A percentile compares a stretch with the other conserved stretches of the same genome.
Conservation (phyloP, 37 sponge, comb jelly and placozoan species). For the Bolinopsis microptera region DNA sequence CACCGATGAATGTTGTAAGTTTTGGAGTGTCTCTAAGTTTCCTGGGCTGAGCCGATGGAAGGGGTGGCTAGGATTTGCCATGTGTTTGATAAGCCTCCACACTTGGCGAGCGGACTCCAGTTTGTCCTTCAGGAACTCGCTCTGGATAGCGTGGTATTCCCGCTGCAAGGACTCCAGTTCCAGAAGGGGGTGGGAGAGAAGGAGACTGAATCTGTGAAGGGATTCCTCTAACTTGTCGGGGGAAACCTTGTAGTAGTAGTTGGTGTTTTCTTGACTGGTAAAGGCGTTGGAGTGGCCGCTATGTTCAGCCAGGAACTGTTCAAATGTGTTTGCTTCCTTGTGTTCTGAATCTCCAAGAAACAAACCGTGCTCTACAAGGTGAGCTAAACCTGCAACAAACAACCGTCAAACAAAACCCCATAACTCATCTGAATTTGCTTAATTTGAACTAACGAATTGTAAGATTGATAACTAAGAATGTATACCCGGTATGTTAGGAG, state of each 20-base stretch:
- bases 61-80: constrained; percentile 6
- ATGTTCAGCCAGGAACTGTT: constrained; percentile 67
- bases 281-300: constrained; percentile 90
- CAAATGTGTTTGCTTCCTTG: constrained; percentile 15
- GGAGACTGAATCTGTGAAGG: constrained; percentile 70
- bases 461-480: too few species aligned
- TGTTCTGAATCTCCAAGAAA: constrained; percentile 54
- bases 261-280: constrained; percentile 86
- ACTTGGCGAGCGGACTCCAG: constrained; percentile 55
- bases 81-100: constrained; percentile 55
- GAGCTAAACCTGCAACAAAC: constrained; percentile 69
- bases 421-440: too few species aligned
- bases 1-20: background rate
- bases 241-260: constrained; percentile 81
- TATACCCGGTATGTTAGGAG: background rate
- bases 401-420: too few species aligned
- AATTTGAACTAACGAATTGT: too few species aligned
- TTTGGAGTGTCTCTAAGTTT: constrained; percentile 2
- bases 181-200: background rate
- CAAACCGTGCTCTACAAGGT: constrained; percentile 43
- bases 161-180: background rate
- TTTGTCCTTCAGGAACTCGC: constrained; percentile 61
- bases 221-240: constrained; percentile 71
- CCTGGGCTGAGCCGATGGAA: constrained; percentile 46
- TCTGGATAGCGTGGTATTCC: constrained; percentile 52